Evolutionary conservation across 2,888 invertebrate species (phyloP).

Genomic region (Teleiodes luculella): DNA sequence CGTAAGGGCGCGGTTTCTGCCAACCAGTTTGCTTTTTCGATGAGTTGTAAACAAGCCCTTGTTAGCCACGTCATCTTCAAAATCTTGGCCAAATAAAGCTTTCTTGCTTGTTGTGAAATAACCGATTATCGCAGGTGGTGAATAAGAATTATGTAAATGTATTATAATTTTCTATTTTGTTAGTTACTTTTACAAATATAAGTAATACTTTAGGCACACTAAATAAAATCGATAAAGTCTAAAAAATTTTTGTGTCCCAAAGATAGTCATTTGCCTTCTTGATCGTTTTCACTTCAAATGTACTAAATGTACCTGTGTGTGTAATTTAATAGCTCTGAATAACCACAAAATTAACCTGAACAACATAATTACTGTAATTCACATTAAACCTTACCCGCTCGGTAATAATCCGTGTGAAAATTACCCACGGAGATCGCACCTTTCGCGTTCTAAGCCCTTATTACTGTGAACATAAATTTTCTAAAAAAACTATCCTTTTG

Average conservation of each 20-base stretch:
- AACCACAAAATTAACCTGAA: background rate
- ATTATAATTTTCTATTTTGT: too few relatives aligned
- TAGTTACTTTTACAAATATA: too few relatives aligned
- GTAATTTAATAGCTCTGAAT: background rate
- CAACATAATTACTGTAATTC: conserved; percentile 2
- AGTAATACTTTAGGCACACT: too few relatives aligned
- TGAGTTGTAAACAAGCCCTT: conserved; percentile 1
- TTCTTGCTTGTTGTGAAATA: background rate
- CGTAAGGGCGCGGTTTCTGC: background rate
- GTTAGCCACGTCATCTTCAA: background rate
- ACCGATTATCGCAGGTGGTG: background rate
- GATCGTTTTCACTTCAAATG: too few relatives aligned
- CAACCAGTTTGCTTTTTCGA: background rate
- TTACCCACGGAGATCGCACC: conserved; percentile 6
- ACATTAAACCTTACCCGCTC: background rate
- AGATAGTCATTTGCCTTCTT: too few relatives aligned
- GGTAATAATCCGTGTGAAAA: conserved; percentile 6
- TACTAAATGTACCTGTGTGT: too few relatives aligned
- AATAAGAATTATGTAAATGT: too few relatives aligned
- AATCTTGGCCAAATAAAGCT: background rate
- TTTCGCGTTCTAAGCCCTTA: background rate
- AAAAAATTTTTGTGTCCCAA: too few relatives aligned
- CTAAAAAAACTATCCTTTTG: background rate
- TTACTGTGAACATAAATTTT: background rate
- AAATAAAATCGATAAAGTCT: too few relatives aligned